Conservation (phyloP, 2,113 vertebrate species). For the Alligator sinensis region DNA sequence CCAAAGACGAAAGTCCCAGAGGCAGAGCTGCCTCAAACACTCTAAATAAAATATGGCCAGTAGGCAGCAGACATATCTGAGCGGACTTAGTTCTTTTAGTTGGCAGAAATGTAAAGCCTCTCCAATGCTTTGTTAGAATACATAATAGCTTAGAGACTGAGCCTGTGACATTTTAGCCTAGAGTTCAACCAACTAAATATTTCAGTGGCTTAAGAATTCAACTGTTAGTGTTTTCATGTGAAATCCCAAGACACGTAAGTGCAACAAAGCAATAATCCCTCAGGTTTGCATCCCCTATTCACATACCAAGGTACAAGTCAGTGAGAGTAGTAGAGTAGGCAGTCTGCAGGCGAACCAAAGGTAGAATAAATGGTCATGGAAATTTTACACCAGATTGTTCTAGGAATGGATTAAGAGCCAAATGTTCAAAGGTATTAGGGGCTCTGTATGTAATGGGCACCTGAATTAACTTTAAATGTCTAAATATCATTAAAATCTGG, state of each 20-base stretch:
- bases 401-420: background rate
- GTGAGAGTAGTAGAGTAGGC: background rate
- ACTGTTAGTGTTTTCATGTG: background rate
- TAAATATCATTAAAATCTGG: background rate
- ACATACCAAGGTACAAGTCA: fast-evolving
- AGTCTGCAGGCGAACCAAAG: background rate
- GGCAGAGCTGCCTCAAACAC: conserved; percentile 15
- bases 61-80: conserved; percentile 28
- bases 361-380: background rate
- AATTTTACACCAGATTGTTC: background rate
- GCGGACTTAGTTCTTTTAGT: conserved; percentile 4
- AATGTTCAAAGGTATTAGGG: background rate
- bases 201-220: background rate
- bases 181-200: background rate
- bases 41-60: conserved; percentile 44
- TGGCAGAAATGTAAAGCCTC: background rate
- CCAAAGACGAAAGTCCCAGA: conserved; percentile 42
- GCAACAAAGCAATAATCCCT: background rate
- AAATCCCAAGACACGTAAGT: background rate
- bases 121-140: background rate
- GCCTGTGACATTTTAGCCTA: background rate
- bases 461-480: background rate
- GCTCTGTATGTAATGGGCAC: background rate
- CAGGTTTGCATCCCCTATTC: background rate
- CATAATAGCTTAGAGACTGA: background rate